Conservation (phyloP, 2,888 invertebrate genomes). For the Amiota communis region DNA sequence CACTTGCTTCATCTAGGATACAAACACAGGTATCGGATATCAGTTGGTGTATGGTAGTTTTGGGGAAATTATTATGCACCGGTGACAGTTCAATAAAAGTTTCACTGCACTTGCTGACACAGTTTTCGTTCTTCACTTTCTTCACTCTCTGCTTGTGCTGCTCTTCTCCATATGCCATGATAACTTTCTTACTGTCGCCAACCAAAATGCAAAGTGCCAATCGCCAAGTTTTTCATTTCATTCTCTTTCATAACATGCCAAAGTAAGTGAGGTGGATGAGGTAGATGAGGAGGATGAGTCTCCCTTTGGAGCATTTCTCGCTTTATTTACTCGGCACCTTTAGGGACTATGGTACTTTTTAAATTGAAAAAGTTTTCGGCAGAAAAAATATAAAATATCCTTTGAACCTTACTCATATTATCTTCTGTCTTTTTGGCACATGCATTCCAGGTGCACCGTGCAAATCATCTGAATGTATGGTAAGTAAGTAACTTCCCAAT, state of each 20-base stretch:
- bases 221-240: no score
- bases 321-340: no score
- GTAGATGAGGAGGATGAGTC: no score
- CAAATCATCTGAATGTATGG: background rate
- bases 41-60: no score
- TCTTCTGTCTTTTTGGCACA: no score
- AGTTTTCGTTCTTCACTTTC: slow-evolving; percentile 41
- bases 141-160: background rate
- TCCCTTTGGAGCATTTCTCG: no score
- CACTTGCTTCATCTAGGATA: no score
- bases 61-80: slow-evolving; percentile 21
- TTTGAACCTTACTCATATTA: slow-evolving; percentile 32
- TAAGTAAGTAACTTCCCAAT: slow-evolving; percentile 4
- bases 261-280: no score
- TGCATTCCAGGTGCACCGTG: no score
- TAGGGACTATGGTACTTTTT: slow-evolving; percentile 23
- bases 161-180: background rate
- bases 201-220: background rate
- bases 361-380: slow-evolving; percentile 62
- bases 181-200: background rate
- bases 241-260: no score
- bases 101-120: slow-evolving; percentile 59
- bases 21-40: no score
- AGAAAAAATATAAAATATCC: slow-evolving; percentile 62
- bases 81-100: slow-evolving; percentile 65